phyloP scores from a whole-genome alignment of 2,113 vertebrate species.

The Chlamydotis undulata region DNA sequence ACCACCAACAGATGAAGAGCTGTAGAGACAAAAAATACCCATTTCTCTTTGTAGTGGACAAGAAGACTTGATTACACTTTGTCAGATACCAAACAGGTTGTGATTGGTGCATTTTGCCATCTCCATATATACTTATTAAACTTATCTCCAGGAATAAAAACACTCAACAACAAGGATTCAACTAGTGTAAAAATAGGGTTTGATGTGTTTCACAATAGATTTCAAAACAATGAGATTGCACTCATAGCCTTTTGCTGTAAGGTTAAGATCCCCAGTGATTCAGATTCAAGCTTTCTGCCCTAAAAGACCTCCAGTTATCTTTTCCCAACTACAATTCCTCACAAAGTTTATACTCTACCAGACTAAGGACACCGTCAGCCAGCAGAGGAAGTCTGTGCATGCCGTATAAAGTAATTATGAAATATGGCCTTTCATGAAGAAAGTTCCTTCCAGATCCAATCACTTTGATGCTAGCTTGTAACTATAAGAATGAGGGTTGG shows the following conservation, averaged over 20 bases:
- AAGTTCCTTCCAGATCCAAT: background rate
- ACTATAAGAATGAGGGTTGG: background rate
- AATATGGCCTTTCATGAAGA: background rate
- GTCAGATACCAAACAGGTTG: background rate
- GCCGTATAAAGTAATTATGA: background rate
- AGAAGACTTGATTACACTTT: background rate
- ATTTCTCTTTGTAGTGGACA: background rate
- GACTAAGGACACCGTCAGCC: background rate
- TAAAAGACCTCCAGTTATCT: background rate
- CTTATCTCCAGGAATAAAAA: background rate
- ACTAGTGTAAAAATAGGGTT: background rate
- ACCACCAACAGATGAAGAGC: background rate
- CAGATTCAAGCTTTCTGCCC: background rate
- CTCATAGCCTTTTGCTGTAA: background rate
- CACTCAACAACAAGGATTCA: background rate
- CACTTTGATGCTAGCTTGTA: background rate
- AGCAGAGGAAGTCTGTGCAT: background rate
- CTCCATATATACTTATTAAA: background rate
- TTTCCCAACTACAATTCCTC: background rate
- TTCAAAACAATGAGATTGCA: background rate
- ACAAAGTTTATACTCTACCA: background rate
- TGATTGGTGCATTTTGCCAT: background rate
- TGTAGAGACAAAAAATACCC: background rate
- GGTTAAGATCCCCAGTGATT: background rate
- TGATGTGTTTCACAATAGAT: background rate